phyloP scores from a whole-genome alignment of 2,113 vertebrate genomes.

The Pedetes capensis region DNA sequence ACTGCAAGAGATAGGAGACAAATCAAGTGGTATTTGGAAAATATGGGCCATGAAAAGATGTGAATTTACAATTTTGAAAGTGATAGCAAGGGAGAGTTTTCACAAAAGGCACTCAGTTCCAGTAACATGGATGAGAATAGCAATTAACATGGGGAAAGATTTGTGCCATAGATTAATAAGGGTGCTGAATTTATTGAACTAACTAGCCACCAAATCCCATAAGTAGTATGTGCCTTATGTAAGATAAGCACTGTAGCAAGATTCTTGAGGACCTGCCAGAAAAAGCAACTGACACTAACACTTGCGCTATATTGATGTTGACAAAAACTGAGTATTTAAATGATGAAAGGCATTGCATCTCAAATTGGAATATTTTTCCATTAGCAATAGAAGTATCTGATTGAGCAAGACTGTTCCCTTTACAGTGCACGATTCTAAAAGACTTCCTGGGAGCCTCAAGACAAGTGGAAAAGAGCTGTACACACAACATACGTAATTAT shows the following conservation, averaged over 20 bases:
- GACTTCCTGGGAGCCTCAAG: not conserved
- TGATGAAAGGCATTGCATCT: not conserved
- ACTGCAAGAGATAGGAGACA: too few relatives aligned
- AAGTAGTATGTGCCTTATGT: not conserved
- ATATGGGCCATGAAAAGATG: not conserved
- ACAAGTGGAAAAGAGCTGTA: not conserved
- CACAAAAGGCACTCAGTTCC: not conserved
- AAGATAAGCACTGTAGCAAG: not conserved
- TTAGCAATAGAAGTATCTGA: not conserved
- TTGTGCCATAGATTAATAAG: not conserved
- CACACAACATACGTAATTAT: not conserved
- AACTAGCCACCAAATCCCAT: not conserved
- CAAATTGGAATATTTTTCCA: not conserved
- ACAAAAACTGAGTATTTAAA: constrained; percentile 19
- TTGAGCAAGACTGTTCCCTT: not conserved
- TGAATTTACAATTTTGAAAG: not conserved
- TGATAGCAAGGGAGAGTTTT: not conserved
- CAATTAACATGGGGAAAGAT: not conserved
- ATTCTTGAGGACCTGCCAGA: not conserved
- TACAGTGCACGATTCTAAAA: not conserved
- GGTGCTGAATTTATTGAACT: not conserved
- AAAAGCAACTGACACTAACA: not conserved
- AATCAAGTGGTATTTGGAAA: not conserved
- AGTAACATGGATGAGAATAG: not conserved
- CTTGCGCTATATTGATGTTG: not conserved